Conservation (phyloP, 2,888 invertebrate species). For the Drosophila koepferae region DNA sequence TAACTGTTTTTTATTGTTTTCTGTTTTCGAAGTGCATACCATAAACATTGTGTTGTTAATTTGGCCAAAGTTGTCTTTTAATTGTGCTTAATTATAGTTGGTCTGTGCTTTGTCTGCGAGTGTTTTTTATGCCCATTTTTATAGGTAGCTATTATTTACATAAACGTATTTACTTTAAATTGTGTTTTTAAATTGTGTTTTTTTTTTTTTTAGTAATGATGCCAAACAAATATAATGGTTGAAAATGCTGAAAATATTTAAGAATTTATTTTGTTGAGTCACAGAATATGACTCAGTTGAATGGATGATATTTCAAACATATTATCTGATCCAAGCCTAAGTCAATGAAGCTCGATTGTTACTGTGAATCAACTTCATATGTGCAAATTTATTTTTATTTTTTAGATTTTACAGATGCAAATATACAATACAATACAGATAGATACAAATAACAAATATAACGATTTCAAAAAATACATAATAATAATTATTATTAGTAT, state of each 20-base stretch:
- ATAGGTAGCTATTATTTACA: neutral
- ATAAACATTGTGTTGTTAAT: neutral
- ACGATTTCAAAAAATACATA: neutral
- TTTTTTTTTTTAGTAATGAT: neutral
- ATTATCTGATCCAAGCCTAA: neutral
- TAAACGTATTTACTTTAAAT: neutral
- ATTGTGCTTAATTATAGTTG: constrained; percentile 6
- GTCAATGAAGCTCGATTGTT: neutral
- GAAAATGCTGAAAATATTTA: neutral
- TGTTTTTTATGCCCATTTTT: neutral
- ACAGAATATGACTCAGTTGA: neutral
- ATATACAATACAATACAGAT: neutral
- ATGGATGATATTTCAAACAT: neutral
- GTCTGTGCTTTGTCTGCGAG: neutral
- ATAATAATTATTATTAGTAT: neutral
- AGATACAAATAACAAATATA: neutral
- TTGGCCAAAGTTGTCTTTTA: constrained; percentile 4
- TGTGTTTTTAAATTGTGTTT: neutral
- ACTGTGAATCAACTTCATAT: neutral
- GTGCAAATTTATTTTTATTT: neutral
- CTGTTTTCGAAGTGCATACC: neutral
- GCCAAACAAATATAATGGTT: neutral
- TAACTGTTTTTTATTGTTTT: constrained; percentile 3
- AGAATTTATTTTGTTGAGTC: neutral
- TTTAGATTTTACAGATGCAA: neutral